phyloP scores from a whole-genome alignment of 1,140 invertebrate genomes.

The Pachyrhynchus sulphureomaculatus region DNA sequence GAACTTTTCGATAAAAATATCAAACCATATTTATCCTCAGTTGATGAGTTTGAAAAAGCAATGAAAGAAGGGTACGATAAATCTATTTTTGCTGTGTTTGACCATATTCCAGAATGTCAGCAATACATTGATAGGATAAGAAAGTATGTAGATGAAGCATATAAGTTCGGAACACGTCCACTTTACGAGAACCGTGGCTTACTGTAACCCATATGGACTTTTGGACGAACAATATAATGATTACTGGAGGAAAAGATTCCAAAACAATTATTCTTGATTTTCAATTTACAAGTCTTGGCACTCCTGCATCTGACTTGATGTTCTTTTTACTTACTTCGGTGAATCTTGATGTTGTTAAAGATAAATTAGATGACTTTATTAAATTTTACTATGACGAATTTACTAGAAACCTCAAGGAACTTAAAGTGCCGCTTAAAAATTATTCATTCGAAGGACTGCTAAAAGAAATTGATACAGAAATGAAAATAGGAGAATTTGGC shows the following conservation, averaged over 20 bases:
- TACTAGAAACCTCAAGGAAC: slow-evolving; percentile 10
- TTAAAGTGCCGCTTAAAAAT: slow-evolving; percentile 7
- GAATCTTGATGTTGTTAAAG: slow-evolving; percentile 37
- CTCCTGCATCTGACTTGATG: slow-evolving; percentile 55
- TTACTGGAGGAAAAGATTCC: slow-evolving; percentile 43
- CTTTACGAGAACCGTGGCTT: slow-evolving; percentile 52
- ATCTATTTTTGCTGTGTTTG: neutral
- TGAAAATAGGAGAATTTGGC: neutral
- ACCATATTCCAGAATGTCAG: too few species aligned
- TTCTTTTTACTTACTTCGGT: slow-evolving; percentile 59
- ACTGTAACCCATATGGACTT: slow-evolving; percentile 59
- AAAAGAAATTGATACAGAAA: slow-evolving; percentile 22
- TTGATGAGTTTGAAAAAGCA: too few species aligned
- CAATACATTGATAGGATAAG: slow-evolving; percentile 11
- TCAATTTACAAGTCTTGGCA: slow-evolving; percentile 36
- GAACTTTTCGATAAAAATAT: slow-evolving; percentile 50
- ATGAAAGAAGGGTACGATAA: too few species aligned
- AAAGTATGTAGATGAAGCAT: neutral
- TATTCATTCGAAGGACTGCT: slow-evolving; percentile 8
- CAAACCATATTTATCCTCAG: slow-evolving; percentile 36
- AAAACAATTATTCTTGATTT: too few species aligned
- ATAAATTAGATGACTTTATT: slow-evolving; percentile 51
- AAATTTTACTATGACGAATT: slow-evolving; percentile 51
- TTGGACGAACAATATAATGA: too few species aligned
- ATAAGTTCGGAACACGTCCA: neutral